Base-by-base conservation (phyloP, 2,113 vertebrate genomes). In the Lampris megalopsis region DNA sequence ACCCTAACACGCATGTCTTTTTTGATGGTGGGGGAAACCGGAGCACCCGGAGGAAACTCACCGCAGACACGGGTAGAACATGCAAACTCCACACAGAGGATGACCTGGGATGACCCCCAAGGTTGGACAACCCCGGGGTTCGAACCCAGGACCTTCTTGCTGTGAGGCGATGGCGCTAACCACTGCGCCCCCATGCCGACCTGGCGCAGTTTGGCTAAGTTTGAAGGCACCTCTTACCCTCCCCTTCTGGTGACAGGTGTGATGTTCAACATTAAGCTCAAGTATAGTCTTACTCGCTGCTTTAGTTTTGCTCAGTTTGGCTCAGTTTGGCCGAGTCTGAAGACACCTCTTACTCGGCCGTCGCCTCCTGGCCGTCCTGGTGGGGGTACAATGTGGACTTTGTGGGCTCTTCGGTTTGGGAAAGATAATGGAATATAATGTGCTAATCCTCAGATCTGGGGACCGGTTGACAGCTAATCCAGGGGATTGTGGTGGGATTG, bases 391-490 rank as follows among this genome's bases (percentile, higher is more conserved):
- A 84, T 82, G 85, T 77, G 52, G 77, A 82, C 79, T 66, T 77
- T 79, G 72, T 75, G 73, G 80, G 85, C 79, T 84, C 80, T 89
- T 77, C 85, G 85, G 85, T 92, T 90, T 89, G 75, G 83, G 82
- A 73, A 86, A 92, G 90, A 93, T 93, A 91, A 92, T 92, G 89
- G 88, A 89, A 86, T 91, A 91, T 91, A 91, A 88, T 83, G 83
- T 91, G 87, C 84, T 92, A 93, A 93, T 93, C 90, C 90, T 80
- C 82, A 92, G 78, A 92, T 91, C 87, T 91, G 84, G 86, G 89
- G 84, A 86, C 81, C 66, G 87, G 89, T 92, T 91, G 89, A 89
- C 88, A 83, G 89, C 83, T 92, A 93, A 94, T 93, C 93, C 88
- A 81, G 80, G 89, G 86, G 90, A 91, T 91, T 91, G 88, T 79